phyloP scores from a whole-genome alignment of 2,113 vertebrate species.

The Cariama cristata region DNA sequence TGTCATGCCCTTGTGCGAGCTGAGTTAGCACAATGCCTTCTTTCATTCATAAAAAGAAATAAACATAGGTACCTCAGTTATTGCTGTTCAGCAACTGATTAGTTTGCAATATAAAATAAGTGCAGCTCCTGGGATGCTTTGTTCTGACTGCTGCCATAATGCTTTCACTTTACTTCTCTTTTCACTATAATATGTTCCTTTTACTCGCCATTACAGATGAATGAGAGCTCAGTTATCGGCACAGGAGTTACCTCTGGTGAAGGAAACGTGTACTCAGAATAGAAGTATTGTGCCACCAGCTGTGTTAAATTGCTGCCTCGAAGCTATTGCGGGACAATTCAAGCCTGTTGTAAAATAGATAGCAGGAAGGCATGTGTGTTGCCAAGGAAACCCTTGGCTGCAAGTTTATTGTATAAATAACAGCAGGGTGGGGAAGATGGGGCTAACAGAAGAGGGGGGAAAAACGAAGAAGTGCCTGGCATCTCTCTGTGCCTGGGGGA shows the following conservation, averaged over 20 bases:
- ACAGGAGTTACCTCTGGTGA: constrained; percentile 4
- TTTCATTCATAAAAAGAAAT: constrained; percentile 7
- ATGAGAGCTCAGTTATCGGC: constrained; percentile 29
- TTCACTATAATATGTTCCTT: not conserved
- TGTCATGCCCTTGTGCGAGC: not conserved
- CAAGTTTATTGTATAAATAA: constrained; percentile 51
- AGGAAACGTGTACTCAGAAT: constrained; percentile 27
- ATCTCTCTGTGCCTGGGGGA: not conserved
- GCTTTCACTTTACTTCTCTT: not conserved
- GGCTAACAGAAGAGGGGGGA: not conserved
- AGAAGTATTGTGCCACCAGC: constrained; percentile 61
- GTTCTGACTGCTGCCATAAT: not conserved
- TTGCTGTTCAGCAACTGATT: not conserved
- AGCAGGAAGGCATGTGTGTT: constrained; percentile 62
- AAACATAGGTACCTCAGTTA: not conserved
- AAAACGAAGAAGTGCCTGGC: not conserved
- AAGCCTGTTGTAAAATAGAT: constrained; percentile 66
- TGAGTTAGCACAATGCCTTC: not conserved
- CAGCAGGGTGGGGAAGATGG: not conserved
- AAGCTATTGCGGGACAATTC: constrained; percentile 28
- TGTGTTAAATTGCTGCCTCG: constrained; percentile 66
- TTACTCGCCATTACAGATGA: not conserved
- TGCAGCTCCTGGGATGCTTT: not conserved
- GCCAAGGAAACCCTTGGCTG: constrained; percentile 48
- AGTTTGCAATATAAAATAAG: constrained; percentile 25